phyloP scores from a whole-genome alignment of 2,797 vertebrate genomes.

The Mus spretus region DNA sequence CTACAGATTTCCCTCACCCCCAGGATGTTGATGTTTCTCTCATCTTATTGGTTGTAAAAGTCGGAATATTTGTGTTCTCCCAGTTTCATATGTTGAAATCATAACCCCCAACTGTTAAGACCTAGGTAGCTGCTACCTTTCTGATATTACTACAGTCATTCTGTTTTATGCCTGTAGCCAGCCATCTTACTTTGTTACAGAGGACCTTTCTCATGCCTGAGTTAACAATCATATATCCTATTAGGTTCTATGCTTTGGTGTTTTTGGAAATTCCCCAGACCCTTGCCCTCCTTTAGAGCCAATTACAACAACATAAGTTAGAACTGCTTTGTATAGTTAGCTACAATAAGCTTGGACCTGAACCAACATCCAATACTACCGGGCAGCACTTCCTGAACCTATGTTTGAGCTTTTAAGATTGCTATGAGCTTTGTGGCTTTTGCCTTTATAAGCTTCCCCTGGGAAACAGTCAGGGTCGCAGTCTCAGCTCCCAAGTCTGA shows the following conservation, averaged over 20 bases:
- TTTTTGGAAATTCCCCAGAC: neutral
- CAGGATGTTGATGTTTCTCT: neutral
- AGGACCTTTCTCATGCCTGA: neutral
- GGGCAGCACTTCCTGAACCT: neutral
- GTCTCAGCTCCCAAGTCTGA: neutral
- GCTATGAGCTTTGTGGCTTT: neutral
- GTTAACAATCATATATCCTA: neutral
- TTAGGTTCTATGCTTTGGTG: neutral
- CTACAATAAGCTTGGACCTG: neutral
- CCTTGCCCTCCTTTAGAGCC: neutral
- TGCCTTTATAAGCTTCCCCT: neutral
- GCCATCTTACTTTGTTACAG: neutral
- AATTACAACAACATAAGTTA: neutral
- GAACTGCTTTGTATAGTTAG: neutral
- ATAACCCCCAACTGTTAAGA: neutral
- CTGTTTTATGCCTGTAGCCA: neutral
- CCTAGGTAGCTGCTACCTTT: neutral
- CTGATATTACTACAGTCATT: neutral
- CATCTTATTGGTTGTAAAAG: neutral
- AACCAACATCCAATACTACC: neutral
- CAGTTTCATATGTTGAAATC: neutral
- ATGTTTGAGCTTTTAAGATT: neutral
- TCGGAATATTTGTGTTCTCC: neutral
- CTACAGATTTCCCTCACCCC: neutral
- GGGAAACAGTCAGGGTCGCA: neutral